Evolutionary conservation across 2,888 invertebrate species (phyloP), one percentile per base, ranked within the genome.

Genomic region (Calliopum simillimum): DNA sequence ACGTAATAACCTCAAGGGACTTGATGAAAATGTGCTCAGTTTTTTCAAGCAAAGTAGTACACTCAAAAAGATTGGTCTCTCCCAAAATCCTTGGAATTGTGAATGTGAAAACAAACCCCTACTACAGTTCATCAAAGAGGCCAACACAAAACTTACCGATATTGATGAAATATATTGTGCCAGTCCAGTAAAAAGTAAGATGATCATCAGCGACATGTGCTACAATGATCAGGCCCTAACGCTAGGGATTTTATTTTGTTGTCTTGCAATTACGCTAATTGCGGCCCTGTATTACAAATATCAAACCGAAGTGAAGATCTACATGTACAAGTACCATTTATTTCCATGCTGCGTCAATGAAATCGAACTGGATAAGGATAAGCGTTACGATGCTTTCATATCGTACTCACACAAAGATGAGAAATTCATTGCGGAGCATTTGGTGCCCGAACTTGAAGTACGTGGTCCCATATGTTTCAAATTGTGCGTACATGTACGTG

Each of bases 321-420:
- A 91, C 91, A 80, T 92, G 14, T 92, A 84, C 80, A 88, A 91
- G 0, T 90, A 90, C 75, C 88, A 89, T n/a, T n/a, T n/a, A n/a
- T n/a, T n/a, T n/a, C n/a, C 63, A 78, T 88, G 88, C 88, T 90
- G 67, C n/a, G 89, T 93, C 4, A 89, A 90, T 1, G 92, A 93
- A 79, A 89, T 91, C 64, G 92, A 92, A 73, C 81, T 92, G 33
- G 93, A 93, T 82, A 89, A 90, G 74, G 85, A 86, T 55, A 89
- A 89, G 78, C 80, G 85, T 46, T 94, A 91, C 83, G 94, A 95
- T 83, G 94, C 93, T 0, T 95, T 95, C 83, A 88, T 95, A 74
- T 94, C 94, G 77, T 95, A 91, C 82, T 92, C 94, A 4, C 92
- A 93, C 81, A 89, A 90, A 80, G 95, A 95, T 82, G 91, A 92